phyloP scores from a whole-genome alignment of 2,797 vertebrate species.

The Menidia menidia region DNA sequence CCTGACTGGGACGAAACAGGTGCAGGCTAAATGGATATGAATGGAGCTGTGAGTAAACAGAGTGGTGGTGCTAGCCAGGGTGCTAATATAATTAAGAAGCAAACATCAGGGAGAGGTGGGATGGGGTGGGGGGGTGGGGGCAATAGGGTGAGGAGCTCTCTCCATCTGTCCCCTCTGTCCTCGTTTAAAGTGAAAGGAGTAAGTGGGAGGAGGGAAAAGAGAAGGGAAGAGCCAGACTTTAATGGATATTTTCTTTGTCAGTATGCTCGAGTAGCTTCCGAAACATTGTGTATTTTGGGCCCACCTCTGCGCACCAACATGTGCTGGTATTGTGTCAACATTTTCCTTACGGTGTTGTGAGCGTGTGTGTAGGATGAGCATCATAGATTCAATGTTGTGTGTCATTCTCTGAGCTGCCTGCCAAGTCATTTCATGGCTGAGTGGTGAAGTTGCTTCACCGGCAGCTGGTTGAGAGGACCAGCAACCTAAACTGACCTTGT shows the following conservation, averaged over 20 bases:
- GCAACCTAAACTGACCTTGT: conserved; percentile 84
- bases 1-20: conserved; percentile 96
- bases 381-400: conserved; percentile 78
- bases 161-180: conserved; percentile 92
- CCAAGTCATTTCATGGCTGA: conserved; percentile 86
- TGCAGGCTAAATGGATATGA: conserved; percentile 99
- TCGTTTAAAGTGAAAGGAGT: conserved; percentile 76
- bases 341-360: conserved; percentile 73
- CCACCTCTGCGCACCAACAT: conserved; percentile 54
- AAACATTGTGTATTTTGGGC: conserved; percentile 47
- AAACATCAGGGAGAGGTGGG: conserved; percentile 91
- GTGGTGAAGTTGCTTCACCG: conserved; percentile 76
- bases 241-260: conserved; percentile 3
- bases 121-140: conserved; percentile 53
- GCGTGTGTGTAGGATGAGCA: conserved; percentile 65
- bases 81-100: conserved; percentile 97
- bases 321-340: conserved; percentile 74
- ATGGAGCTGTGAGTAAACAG: conserved; percentile 98
- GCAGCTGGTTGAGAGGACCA: conserved; percentile 81
- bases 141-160: conserved; percentile 81
- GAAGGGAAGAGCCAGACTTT: conserved; percentile 24
- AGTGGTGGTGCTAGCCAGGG: conserved; percentile 92
- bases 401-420: conserved; percentile 70
- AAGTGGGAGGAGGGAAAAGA: conserved; percentile 35
- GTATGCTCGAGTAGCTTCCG: conserved; percentile 33